Evolutionary conservation across 2,888 invertebrate species (phyloP).

Genomic region (Zootermopsis nevadensis): DNA sequence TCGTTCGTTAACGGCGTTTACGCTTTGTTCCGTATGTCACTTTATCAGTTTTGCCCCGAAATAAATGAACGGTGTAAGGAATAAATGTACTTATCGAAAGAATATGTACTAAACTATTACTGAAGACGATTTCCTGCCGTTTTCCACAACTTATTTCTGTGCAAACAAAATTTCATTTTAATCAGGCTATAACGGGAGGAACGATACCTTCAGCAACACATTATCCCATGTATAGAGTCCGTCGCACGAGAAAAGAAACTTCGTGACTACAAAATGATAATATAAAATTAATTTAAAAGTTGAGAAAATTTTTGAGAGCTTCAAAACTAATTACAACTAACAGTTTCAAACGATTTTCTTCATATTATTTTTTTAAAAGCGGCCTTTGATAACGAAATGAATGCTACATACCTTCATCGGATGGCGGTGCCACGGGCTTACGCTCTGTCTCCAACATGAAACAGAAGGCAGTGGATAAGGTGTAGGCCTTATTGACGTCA

Average conservation of each 20-base stretch:
- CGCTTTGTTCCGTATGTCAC: conserved; percentile 13
- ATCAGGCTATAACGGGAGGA: neutral
- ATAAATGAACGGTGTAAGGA: neutral
- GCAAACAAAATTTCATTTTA: conserved; percentile 28
- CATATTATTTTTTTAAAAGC: conserved; percentile 8
- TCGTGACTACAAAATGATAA: conserved; percentile 25
- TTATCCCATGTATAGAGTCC: conserved; percentile 20
- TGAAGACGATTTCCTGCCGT: neutral
- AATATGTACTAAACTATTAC: conserved; percentile 24
- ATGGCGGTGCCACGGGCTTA: conserved; percentile 43
- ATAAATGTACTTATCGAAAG: conserved; percentile 3
- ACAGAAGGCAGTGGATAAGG: conserved; percentile 42
- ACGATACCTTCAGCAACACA: conserved; percentile 27
- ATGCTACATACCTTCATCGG: conserved; percentile 41
- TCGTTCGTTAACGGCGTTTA: conserved; percentile 24
- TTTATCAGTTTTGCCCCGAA: conserved; percentile 20
- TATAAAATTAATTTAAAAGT: neutral
- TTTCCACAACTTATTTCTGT: conserved; percentile 13
- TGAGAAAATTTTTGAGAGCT: conserved; percentile 3
- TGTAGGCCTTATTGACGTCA: conserved; percentile 31
- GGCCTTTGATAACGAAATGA: conserved; percentile 9
- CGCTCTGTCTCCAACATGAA: conserved; percentile 40
- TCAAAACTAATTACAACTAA: neutral
- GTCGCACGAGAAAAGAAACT: conserved; percentile 42
- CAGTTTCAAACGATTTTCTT: conserved; percentile 1